Base-by-base conservation (phyloP, 2,797 vertebrate genomes). In the Xenopus petersii region DNA sequence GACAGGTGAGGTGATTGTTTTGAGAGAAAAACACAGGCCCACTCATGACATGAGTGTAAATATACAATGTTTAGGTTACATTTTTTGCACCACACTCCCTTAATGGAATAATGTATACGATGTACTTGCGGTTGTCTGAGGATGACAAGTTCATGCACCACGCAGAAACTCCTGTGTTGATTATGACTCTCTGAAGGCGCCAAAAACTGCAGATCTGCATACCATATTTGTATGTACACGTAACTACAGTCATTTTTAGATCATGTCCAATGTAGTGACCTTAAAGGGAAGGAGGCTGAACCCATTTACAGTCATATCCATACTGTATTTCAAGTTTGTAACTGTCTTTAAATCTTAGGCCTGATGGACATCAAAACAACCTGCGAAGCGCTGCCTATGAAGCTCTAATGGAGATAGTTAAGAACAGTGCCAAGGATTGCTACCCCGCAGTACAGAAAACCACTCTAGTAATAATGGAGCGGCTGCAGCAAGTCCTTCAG, bases 371-470 rank as follows among this genome's bases (percentile, higher is more conserved):
- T 85, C 97, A 99, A 91, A 99, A 98, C 87, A 99, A 99, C 87
- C 87, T 99, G 81, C 93, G 97, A 78, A 98, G 96, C 6, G 95
- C 97, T 0, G 97, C 97, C 0, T 99, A 99, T 26, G 97, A 99
- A 86, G 96, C 97, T 10, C 86, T 99, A 80, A 99, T 99, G 97
- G 97, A 99, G 88, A 98, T 99, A 0, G 97, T 99, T 71, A 99
- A 99, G 87, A 99, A 99, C 89, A 99, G 97, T 75, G 97, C 97
- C 46, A 98, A 99, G 87, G 97, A 99, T 80, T 99, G 97, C 81
- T 99, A 99, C 79, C 97, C 97, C 0, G 97, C 97, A 0, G 97
- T 99, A n/a, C 97, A 99, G 84, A 99, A 99, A 77, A 99, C 96
- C 17, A 99, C 97, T 0, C 87, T 99, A 83, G 97, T 99, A 84